phyloP scores from a whole-genome alignment of 2,113 vertebrate genomes.

The Zingel zingel region DNA sequence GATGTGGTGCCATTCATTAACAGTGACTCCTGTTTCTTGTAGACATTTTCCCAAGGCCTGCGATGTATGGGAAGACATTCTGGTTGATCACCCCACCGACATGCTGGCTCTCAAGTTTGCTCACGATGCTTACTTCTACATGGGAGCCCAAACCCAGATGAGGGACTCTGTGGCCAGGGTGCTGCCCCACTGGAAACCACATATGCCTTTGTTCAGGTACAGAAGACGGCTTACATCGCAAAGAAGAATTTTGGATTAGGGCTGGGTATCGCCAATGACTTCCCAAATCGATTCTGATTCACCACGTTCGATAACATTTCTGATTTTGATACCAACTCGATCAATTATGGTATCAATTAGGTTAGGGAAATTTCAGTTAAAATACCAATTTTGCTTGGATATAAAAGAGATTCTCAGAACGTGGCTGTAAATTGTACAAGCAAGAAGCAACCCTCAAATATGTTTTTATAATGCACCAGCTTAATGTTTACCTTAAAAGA shows the following conservation, averaged over 20 bases:
- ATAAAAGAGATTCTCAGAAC: too few species aligned
- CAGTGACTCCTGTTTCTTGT: slow-evolving; percentile 44
- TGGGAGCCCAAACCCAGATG: slow-evolving; percentile 88
- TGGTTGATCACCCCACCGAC: slow-evolving; percentile 91
- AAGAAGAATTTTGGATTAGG: not conserved
- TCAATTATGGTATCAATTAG: too few species aligned
- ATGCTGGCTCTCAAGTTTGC: slow-evolving; percentile 93
- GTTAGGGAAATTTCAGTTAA: too few species aligned
- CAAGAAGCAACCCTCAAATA: too few species aligned
- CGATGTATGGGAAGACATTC: slow-evolving; percentile 90
- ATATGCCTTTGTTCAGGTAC: slow-evolving; percentile 90
- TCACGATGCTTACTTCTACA: slow-evolving; percentile 92
- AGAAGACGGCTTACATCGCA: not conserved
- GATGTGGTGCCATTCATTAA: not conserved
- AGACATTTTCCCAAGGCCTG: slow-evolving; percentile 89
- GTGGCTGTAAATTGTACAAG: too few species aligned
- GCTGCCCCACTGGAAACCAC: slow-evolving; percentile 91
- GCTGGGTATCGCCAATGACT: too few species aligned
- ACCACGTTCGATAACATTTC: too few species aligned
- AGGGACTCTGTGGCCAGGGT: slow-evolving; percentile 91
- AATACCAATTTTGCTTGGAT: too few species aligned
- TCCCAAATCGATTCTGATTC: too few species aligned
- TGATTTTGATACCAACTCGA: too few species aligned
- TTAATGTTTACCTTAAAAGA: too few species aligned
- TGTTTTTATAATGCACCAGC: too few species aligned